Evolutionary conservation across 2,113 vertebrate species (phyloP).

Genomic region (Muscicapa adusta): DNA sequence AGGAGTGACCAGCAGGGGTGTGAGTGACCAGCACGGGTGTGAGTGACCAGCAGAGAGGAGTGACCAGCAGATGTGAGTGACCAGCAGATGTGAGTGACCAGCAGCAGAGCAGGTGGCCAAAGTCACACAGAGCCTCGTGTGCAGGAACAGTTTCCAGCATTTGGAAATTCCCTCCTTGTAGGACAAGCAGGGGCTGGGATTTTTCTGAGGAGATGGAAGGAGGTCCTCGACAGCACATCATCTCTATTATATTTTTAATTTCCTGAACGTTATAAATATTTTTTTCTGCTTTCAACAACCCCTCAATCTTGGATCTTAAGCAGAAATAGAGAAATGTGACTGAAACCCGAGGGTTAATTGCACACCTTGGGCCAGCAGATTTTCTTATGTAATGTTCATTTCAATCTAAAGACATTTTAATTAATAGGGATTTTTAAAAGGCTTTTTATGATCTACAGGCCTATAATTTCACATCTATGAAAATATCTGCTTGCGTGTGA

Average conservation of each 20-base stretch:
- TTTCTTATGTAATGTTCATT: background rate
- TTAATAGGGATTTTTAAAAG: background rate
- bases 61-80: background rate
- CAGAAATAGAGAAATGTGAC: background rate
- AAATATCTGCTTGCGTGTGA: background rate
- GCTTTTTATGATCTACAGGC: background rate
- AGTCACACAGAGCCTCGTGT: accelerated
- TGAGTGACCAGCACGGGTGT: background rate
- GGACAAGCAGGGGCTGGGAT: background rate
- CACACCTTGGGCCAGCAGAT: background rate
- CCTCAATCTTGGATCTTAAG: background rate
- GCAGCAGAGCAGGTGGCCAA: background rate
- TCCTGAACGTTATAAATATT: background rate
- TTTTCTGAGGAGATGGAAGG: background rate
- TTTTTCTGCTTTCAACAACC: conserved; percentile 8
- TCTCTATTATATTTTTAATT: conserved; percentile 40
- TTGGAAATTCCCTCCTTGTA: background rate
- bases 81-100: background rate
- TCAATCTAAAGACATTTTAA: background rate
- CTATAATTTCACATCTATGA: background rate
- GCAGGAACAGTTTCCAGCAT: accelerated
- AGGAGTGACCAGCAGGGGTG: background rate
- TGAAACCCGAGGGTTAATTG: too few species aligned
- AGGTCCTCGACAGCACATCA: background rate
- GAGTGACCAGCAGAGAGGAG: background rate